Conservation (phyloP, 2,113 vertebrate species). For the Pandion haliaetus region DNA sequence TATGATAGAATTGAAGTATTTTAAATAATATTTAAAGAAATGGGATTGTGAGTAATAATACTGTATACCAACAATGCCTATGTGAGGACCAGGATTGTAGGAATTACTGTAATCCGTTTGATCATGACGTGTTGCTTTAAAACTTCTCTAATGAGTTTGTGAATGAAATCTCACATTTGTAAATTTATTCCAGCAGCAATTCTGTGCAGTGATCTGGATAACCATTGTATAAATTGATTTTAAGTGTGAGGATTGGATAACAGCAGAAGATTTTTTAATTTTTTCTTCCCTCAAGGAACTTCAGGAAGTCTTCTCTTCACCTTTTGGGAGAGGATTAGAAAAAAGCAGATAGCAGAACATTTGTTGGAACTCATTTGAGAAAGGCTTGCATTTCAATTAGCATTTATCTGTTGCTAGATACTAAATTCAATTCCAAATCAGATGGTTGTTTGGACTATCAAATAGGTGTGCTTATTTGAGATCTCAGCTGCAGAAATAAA, state of each 20-base stretch:
- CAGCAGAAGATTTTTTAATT: too few species aligned
- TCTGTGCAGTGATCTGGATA: not conserved
- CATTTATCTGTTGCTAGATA: not conserved
- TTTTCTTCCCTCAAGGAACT: not conserved
- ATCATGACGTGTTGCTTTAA: not conserved
- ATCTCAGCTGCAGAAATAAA: not conserved
- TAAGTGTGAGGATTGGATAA: too few species aligned
- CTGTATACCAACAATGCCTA: not conserved
- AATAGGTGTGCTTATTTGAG: not conserved
- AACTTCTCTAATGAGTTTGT: not conserved
- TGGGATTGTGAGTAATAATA: not conserved
- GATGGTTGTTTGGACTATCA: not conserved
- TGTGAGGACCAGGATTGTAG: not conserved
- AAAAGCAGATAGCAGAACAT: not conserved
- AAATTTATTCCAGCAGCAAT: not conserved
- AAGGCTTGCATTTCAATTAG: not conserved
- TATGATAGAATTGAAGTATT: not conserved
- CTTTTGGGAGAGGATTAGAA: not conserved
- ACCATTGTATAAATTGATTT: not conserved
- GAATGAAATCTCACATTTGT: not conserved
- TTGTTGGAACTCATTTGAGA: not conserved
- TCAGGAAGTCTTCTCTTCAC: not conserved
- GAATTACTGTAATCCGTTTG: not conserved
- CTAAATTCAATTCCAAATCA: not conserved
- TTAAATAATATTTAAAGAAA: not conserved